Percentiles rank a stretch among this genome's conserved stretches.
These are phyloP conservation scores for Tympanoctomys barrerae DNA, from an alignment of 2,797 vertebrate genomes.

Conservation along the genomic window DNA sequence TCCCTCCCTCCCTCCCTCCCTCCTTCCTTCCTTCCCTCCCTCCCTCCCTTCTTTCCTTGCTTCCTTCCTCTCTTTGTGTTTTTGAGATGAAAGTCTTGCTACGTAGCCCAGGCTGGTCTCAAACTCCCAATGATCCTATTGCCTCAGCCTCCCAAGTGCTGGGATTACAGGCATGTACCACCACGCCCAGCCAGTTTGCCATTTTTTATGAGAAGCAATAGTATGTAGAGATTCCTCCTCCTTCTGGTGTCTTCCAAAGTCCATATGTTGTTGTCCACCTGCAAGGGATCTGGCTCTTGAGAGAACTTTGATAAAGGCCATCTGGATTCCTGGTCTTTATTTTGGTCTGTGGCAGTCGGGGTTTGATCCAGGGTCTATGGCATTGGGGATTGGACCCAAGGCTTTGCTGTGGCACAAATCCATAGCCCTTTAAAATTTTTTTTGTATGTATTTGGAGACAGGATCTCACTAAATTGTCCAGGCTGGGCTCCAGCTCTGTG, in stretches of 20 bases:
- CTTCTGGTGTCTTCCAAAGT: slow-evolving; percentile 20
- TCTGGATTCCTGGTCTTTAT: neutral
- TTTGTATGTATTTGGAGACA: neutral
- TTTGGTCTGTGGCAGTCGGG: neutral
- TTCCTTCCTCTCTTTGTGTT: neutral
- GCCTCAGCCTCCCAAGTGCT: neutral
- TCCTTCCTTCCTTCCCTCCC: no score
- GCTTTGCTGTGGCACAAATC: neutral
- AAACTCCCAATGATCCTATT: neutral
- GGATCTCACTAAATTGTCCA: neutral
- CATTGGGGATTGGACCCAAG: neutral
- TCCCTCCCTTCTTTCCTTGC: no score
- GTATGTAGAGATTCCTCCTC: neutral
- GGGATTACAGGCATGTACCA: neutral
- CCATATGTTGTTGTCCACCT: neutral
- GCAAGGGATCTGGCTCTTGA: neutral
- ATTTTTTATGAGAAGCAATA: neutral
- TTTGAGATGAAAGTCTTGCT: neutral
- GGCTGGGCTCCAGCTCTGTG: neutral
- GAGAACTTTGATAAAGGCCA: neutral
- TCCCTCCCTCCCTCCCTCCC: no score
- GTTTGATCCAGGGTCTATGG: neutral
- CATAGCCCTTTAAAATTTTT: neutral
- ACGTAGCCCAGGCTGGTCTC: no score
- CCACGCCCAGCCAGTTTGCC: neutral